These are phyloP conservation scores for Gymnarchus niloticus DNA, from an alignment of 2,113 vertebrate species.

Conservation along the genomic window DNA sequence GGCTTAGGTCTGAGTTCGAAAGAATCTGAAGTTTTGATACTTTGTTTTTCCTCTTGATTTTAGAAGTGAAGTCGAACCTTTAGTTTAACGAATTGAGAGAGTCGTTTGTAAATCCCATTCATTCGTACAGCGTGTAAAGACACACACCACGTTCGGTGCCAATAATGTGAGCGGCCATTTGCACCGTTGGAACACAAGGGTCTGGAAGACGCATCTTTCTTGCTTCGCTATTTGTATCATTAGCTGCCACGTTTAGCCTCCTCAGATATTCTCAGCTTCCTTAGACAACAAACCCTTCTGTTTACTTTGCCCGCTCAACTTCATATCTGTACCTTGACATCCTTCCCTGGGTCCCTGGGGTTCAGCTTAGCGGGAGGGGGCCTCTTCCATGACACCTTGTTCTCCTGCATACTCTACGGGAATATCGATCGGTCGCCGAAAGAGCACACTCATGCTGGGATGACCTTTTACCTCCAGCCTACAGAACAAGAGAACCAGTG, in stretches of 20 bases:
- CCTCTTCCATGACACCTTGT: slow-evolving; percentile 34
- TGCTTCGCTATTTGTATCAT: not conserved
- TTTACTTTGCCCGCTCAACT: too few relatives aligned
- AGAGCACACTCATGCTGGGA: slow-evolving; percentile 38
- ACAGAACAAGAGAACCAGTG: slow-evolving; percentile 38
- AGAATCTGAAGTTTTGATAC: not conserved
- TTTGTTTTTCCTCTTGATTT: not conserved
- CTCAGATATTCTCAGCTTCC: too few relatives aligned
- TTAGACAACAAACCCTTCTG: too few relatives aligned
- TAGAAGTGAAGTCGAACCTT: not conserved
- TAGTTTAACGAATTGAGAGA: not conserved
- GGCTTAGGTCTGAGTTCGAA: not conserved
- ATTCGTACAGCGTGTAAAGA: not conserved
- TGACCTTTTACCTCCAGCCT: slow-evolving; percentile 47
- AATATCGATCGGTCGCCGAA: slow-evolving; percentile 41
- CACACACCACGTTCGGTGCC: not conserved
- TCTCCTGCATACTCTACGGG: slow-evolving; percentile 35
- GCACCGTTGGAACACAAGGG: not conserved
- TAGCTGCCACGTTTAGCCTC: not conserved
- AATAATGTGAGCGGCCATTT: not conserved
- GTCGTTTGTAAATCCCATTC: not conserved
- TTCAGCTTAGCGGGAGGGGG: not conserved
- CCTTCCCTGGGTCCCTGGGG: not conserved
- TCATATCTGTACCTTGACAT: too few relatives aligned
- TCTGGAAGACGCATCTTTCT: not conserved